Conservation (phyloP, 2,113 vertebrate species). For the Echinops telfairi region DNA sequence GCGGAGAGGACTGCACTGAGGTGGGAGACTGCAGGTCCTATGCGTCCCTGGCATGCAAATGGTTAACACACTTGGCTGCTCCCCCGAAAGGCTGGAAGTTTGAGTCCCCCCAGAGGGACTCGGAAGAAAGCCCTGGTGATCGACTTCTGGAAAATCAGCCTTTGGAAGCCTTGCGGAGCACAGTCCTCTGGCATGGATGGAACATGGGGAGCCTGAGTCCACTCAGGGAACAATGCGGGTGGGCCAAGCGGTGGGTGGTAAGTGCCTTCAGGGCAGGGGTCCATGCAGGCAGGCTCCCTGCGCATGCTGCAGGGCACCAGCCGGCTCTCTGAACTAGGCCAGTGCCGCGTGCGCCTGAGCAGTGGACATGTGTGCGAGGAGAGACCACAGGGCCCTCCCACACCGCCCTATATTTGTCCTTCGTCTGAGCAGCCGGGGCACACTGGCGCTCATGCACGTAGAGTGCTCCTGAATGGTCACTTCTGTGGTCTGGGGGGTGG, state of each 20-base stretch:
- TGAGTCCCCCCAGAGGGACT: not conserved
- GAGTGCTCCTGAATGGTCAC: rapidly evolving
- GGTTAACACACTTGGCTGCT: not conserved
- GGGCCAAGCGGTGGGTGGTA: not conserved
- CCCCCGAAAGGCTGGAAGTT: not conserved
- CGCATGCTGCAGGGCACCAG: not conserved
- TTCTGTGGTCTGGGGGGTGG: not conserved
- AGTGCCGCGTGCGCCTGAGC: not conserved
- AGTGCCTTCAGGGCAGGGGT: not conserved
- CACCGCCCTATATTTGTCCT: slow-evolving; percentile 25
- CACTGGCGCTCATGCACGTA: not conserved
- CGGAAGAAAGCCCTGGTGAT: not conserved
- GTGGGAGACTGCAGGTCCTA: not conserved
- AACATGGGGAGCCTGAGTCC: not conserved
- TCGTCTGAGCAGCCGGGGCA: not conserved
- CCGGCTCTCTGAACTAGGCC: slow-evolving; percentile 21
- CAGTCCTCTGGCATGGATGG: not conserved
- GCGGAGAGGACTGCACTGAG: not conserved
- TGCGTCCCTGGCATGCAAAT: not conserved
- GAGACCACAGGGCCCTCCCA: slow-evolving; percentile 55
- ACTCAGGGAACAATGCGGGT: not conserved
- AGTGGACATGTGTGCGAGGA: not conserved
- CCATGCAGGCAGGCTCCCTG: not conserved
- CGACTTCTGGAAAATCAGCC: not conserved
- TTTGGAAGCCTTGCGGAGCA: not conserved